A percentile compares a stretch with the other conserved stretches of the same genome.
These are phyloP conservation scores for Campoletis sonorensis DNA, from an alignment of 1,140 invertebrate genomes.

Conservation along the genomic window DNA sequence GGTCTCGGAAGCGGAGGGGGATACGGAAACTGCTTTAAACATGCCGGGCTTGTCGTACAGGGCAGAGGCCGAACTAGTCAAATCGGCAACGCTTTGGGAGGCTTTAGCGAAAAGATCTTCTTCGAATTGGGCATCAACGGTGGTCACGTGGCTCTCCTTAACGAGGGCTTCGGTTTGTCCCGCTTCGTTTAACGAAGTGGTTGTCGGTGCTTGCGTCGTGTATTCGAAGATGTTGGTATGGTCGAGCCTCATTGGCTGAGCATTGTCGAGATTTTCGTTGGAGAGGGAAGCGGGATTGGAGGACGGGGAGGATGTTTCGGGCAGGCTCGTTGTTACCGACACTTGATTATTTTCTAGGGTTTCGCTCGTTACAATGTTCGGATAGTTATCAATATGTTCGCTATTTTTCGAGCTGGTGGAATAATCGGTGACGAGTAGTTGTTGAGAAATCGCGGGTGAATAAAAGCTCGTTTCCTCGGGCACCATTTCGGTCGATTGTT, in stretches of 20 bases:
- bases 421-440: constrained; percentile 38
- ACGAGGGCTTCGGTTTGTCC: constrained; percentile 41
- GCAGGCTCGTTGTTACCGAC: background rate
- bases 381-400: background rate
- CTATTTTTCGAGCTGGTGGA: background rate
- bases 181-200: constrained; percentile 46
- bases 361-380: background rate
- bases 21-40: constrained; percentile 71
- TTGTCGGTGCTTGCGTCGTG: constrained; percentile 40
- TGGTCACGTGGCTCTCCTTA: constrained; percentile 37
- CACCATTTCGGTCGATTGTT: constrained; percentile 62
- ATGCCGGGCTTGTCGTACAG: constrained; percentile 73
- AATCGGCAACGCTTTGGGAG: constrained; percentile 75
- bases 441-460: constrained; percentile 29
- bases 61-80: constrained; percentile 76
- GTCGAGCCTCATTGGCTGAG: background rate
- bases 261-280: background rate
- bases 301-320: background rate
- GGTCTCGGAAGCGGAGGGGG: constrained; percentile 50
- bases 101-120: constrained; percentile 72
- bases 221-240: background rate
- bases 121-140: constrained; percentile 58
- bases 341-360: background rate
- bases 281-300: background rate
- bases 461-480: constrained; percentile 71